Base-by-base conservation (phyloP, 1,140 invertebrate genomes). In the Drosophila micromelanica region DNA sequence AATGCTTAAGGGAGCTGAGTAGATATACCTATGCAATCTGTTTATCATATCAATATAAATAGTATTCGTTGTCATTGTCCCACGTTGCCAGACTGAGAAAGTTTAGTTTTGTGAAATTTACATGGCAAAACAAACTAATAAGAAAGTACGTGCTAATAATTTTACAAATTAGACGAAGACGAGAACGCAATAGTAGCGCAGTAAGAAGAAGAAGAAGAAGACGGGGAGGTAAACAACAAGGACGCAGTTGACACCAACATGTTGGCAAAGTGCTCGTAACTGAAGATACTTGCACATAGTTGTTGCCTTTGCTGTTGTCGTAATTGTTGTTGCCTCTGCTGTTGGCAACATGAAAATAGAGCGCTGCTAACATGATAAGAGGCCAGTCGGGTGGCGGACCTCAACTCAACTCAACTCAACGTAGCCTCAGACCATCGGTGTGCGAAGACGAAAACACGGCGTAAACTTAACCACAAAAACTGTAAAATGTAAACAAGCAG, bases 121-220 rank as follows among this genome's bases (percentile, higher is more conserved):
- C 70, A 78, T 70, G 64, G 32, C 61, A 68, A 64, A 82, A 73
- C 80, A 78, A 81, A 81, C 73, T 76, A 81, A 85, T 84, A 84
- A 80, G 68, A 85, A 84, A 86, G 80, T 86, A 85, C 73, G 77
- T 85, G 80, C 59, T 60, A 86, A 86, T 79, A 84, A 84, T 85
- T 76, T 84, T 76, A 70, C 67, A 84, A 82, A 78, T 82, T 78
- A 84, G 57, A 78, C 54, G 62, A 56, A 54, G 38, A 40, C 38
- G 40, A 49, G 67, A 23, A 13, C 13, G 55, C 17, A 68, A 60
- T 37, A 2, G 12, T 4, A 6, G n/a, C 38, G 5, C 12, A n/a
- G 2, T 23, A 8, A 48, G 46, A 48, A 27, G 46, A 27, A 23
- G 23, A 13, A 2, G 20, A 2, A 12, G 13, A 8, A 11, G 48